Percentiles rank a stretch among this genome's conserved stretches.
phyloP scores from a whole-genome alignment of 2,113 vertebrate genomes.

The Cepphus grylle region DNA sequence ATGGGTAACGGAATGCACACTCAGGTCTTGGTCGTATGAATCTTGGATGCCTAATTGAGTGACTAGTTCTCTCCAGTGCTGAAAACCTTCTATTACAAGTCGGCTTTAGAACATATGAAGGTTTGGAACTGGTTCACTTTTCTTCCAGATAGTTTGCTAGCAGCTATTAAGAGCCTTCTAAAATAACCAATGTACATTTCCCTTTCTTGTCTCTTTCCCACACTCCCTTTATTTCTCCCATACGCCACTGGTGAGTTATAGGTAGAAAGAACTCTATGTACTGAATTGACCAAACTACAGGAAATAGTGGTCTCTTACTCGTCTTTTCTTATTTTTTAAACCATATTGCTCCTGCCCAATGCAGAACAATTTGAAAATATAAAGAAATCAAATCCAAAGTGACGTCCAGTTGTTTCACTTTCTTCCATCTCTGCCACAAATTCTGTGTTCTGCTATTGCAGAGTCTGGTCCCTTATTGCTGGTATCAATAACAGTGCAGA shows the following conservation, averaged over 20 bases:
- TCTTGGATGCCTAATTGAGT: not conserved
- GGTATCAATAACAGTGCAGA: not conserved
- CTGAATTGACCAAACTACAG: not conserved
- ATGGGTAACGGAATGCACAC: not conserved
- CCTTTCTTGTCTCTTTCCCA: not conserved
- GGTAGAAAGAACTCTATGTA: not conserved
- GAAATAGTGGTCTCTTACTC: not conserved
- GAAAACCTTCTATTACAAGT: not conserved
- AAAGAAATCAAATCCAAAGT: not conserved
- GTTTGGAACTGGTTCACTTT: not conserved
- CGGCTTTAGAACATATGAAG: not conserved
- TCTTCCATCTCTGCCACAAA: not conserved
- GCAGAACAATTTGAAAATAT: not conserved
- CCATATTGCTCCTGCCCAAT: not conserved
- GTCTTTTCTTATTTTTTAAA: not conserved
- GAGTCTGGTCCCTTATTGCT: not conserved
- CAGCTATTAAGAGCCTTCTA: not conserved
- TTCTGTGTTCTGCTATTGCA: not conserved
- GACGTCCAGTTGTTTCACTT: not conserved
- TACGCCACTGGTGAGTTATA: not conserved
- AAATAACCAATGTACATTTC: constrained; percentile 11
- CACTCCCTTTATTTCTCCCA: not conserved
- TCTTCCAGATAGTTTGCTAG: not conserved
- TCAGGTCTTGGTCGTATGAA: not conserved
- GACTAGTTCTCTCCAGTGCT: not conserved